Conservation (phyloP, 2,797 vertebrate genomes). For the Spondyliosoma cantharus region DNA sequence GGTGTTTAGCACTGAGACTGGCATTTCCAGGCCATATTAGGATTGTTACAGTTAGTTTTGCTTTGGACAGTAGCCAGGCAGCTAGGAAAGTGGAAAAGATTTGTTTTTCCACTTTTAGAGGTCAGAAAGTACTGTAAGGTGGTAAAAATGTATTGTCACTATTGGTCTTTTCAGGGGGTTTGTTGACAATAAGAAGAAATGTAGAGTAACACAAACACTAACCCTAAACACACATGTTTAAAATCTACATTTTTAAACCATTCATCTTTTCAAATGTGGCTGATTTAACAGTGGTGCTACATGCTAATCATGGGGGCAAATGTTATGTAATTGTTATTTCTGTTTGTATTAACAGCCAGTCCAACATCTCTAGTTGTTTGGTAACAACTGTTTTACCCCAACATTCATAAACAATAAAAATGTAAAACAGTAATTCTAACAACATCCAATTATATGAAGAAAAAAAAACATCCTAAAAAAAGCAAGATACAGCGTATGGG, state of each 20-base stretch:
- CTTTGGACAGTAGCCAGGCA: too few species aligned
- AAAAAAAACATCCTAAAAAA: neutral
- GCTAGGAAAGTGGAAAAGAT: too few species aligned
- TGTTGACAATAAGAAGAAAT: neutral
- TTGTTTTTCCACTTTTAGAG: neutral
- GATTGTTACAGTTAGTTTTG: too few species aligned
- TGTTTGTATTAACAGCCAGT: neutral
- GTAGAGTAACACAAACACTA: neutral
- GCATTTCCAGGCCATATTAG: too few species aligned
- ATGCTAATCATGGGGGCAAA: neutral
- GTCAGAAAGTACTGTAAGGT: neutral
- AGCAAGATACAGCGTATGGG: neutral
- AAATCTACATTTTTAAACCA: neutral
- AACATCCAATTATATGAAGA: slow-evolving; percentile 1
- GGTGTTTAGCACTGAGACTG: too few species aligned
- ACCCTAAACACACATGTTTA: slow-evolving; percentile 8
- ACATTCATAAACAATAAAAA: neutral
- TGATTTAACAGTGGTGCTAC: neutral
- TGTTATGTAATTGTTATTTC: neutral
- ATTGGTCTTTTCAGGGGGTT: too few species aligned
- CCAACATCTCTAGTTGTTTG: neutral
- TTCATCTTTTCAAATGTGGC: neutral
- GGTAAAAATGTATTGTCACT: too few species aligned
- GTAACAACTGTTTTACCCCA: neutral
- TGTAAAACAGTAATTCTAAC: neutral